Evolutionary conservation across 2,888 invertebrate species (phyloP).

Genomic region (Andrena fulva): DNA sequence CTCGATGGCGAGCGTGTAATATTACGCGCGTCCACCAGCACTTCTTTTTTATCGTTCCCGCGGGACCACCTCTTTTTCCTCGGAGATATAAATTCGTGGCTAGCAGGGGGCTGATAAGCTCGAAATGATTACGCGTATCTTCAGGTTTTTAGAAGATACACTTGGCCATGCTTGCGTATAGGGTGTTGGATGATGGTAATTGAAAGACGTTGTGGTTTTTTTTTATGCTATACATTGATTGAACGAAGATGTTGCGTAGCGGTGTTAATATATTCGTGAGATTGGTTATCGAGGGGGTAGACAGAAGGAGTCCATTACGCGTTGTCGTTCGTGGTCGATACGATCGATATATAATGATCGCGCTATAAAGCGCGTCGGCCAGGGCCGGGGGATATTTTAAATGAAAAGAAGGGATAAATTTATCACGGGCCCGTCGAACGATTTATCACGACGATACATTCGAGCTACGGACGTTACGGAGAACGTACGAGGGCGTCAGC

Average conservation of each 20-base stretch:
- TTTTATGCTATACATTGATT: too few relatives aligned
- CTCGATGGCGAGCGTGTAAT: conserved; percentile 27
- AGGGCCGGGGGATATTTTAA: conserved; percentile 52
- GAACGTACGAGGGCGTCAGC: conserved; percentile 71
- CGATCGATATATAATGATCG: conserved; percentile 54
- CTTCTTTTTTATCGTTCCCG: conserved; percentile 24
- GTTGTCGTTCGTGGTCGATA: conserved; percentile 17
- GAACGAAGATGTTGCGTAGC: background rate
- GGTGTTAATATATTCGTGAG: background rate
- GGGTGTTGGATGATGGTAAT: too few relatives aligned
- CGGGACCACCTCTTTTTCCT: background rate
- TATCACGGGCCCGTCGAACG: conserved; percentile 65
- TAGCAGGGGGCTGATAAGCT: background rate
- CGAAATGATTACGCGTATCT: too few relatives aligned
- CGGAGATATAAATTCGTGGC: background rate
- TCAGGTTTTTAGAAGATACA: too few relatives aligned
- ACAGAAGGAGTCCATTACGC: background rate
- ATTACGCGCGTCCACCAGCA: conserved; percentile 21
- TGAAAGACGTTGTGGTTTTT: too few relatives aligned
- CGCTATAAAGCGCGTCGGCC: conserved; percentile 40
- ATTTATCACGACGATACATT: conserved; percentile 72
- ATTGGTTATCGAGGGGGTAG: background rate
- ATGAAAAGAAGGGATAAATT: conserved; percentile 64
- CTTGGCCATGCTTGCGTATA: too few relatives aligned
- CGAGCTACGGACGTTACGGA: conserved; percentile 61